Evolutionary conservation across 2,888 invertebrate genomes (phyloP), one percentile per base, ranked within the genome.

Genomic region (Sussaba pulchella): DNA sequence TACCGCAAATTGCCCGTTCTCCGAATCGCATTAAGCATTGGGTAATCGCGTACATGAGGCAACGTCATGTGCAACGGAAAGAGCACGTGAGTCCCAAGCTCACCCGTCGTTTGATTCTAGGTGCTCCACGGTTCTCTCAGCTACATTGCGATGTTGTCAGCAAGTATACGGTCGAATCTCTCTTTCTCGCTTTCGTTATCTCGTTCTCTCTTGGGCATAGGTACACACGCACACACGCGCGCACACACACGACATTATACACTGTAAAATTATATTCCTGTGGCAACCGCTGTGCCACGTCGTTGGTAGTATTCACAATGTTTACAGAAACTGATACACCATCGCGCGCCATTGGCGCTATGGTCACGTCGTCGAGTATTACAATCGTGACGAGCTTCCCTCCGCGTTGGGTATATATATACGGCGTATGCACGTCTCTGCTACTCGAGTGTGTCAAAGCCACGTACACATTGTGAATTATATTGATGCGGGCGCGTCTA

Each of bases 1-100:
- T 88, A 88, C 88, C 88, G 87, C 88, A 88, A 89, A 89, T 89
- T 88, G 88, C 87, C 76, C 84, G 84, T 85, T 88, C 86, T 80
- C 83, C 81, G 82, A 86, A 85, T 84, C 85, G 85, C 85, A 87
- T 88, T 87, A 87, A 87, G 85, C 84, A 89, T 88, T 89, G 86
- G 86, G 87, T 86, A 88, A 89, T 89, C 86, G 86, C 83, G 85
- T 84, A 83, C 83, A 85, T 87, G 86, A 85, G 85, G 87, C 85
- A 87, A 87, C 86, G 85, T 87, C 84, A 84, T 86, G 86, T 85
- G 87, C 87, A 81, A 85, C 83, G 78, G 21, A 87, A 87, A 89
- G 88, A 87, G 87, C 87, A 87, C 85, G 86, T 81, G 87, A 87
- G 86, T 87, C 87, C 74, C 86, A 86, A 85, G 86, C 84, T 80